Evolutionary conservation across 2,888 invertebrate genomes (phyloP).

Genomic region (Trachelus stipa): DNA sequence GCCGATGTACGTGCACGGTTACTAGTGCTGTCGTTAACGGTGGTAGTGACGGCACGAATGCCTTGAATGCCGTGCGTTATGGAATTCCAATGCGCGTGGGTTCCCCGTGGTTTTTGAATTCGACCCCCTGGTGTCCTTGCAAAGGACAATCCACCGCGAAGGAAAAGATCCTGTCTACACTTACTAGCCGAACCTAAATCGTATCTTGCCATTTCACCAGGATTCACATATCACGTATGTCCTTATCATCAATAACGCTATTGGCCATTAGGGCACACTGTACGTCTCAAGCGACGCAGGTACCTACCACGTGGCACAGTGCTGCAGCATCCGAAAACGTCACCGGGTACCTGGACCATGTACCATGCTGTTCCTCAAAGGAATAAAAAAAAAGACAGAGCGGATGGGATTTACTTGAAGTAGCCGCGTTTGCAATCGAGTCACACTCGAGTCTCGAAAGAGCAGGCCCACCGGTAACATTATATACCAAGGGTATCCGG

Average conservation of each 20-base stretch:
- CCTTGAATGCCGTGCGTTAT: conserved; percentile 51
- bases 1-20: too few relatives aligned
- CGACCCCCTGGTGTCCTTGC: conserved; percentile 7
- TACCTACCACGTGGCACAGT: too few relatives aligned
- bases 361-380: not conserved
- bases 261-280: too few relatives aligned
- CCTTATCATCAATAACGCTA: too few relatives aligned
- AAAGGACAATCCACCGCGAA: conserved; percentile 4
- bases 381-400: conserved; percentile 2
- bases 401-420: conserved; percentile 15
- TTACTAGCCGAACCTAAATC: too few relatives aligned
- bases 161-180: too few relatives aligned
- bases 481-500: conserved; percentile 50
- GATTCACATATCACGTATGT: too few relatives aligned
- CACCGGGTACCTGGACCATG: not conserved
- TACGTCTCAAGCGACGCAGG: too few relatives aligned
- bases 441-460: conserved; percentile 41
- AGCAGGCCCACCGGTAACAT: conserved; percentile 44
- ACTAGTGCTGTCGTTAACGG: too few relatives aligned
- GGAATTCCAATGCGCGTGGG: conserved; percentile 36
- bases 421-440: conserved; percentile 48
- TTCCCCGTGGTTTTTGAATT: conserved; percentile 4
- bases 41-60: not conserved
- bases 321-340: too few relatives aligned
- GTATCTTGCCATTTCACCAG: too few relatives aligned